phyloP scores from a whole-genome alignment of 2,888 invertebrate genomes.

The Andrena marginata region DNA sequence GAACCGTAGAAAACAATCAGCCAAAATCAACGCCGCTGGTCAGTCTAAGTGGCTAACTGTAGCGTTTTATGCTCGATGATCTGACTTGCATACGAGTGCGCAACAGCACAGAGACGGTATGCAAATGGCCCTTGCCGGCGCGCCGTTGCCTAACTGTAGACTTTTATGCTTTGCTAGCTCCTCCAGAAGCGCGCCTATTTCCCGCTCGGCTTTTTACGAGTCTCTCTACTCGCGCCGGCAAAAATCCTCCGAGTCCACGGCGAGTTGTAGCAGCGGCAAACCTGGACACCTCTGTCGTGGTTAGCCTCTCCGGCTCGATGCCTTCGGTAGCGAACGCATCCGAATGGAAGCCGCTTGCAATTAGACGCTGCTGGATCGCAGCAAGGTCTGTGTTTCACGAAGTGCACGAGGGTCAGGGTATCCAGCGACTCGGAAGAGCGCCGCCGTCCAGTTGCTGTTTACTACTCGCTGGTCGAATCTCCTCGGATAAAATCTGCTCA shows the following conservation, averaged over 20 bases:
- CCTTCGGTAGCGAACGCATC: too few relatives aligned
- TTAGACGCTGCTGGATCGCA: too few relatives aligned
- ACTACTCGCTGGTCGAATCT: constrained; percentile 40
- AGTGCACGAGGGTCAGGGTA: too few relatives aligned
- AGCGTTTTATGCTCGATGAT: constrained; percentile 68
- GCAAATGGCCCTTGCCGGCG: constrained; percentile 48
- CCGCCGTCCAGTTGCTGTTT: too few relatives aligned
- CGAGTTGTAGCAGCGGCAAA: background rate
- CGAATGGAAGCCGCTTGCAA: too few relatives aligned
- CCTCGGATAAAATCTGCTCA: constrained; percentile 54
- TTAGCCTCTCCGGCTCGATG: background rate
- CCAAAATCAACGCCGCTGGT: constrained; percentile 66
- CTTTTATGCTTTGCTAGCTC: constrained; percentile 53
- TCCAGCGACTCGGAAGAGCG: too few relatives aligned
- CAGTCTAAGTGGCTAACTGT: constrained; percentile 72
- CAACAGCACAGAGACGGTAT: constrained; percentile 43
- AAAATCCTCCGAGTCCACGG: background rate
- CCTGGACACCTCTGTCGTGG: background rate
- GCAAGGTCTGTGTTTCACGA: too few relatives aligned
- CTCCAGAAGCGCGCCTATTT: background rate
- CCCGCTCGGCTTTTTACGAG: background rate
- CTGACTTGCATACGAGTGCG: constrained; percentile 30
- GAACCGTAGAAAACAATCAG: constrained; percentile 55
- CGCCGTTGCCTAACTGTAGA: constrained; percentile 54
- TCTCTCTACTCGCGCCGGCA: background rate